Conservation (phyloP, 2,797 vertebrate genomes). For the Babyrousa celebensis region DNA sequence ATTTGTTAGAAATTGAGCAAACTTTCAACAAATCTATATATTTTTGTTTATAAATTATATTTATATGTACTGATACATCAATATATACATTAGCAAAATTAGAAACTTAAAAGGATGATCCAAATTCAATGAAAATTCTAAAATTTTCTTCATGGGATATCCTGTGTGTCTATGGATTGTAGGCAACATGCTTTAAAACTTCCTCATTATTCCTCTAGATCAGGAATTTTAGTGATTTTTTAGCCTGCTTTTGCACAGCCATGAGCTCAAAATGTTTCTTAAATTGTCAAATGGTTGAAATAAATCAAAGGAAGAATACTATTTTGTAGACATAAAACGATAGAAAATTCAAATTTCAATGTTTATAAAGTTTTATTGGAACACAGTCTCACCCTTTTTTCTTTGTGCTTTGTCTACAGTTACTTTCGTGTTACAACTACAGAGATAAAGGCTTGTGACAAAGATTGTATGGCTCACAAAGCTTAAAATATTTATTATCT, state of each 20-base stretch:
- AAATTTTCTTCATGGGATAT: not conserved
- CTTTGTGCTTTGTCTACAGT: not conserved
- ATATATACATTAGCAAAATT: not conserved
- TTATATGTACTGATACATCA: not conserved
- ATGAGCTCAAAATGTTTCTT: not conserved
- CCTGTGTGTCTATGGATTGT: not conserved
- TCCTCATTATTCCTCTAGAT: not conserved
- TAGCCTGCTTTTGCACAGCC: not conserved
- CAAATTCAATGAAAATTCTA: slow-evolving; percentile 29
- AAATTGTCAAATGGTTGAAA: not conserved
- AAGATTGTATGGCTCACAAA: not conserved
- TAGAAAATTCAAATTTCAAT: not conserved
- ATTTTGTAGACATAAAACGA: not conserved
- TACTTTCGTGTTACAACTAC: not conserved
- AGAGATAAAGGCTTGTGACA: not conserved
- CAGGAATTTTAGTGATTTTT: not conserved
- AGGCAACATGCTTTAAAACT: not conserved
- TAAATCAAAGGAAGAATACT: not conserved
- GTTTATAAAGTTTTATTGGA: not conserved
- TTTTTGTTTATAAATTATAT: slow-evolving; percentile 40
- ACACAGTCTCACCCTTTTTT: not conserved
- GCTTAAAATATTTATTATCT: not conserved
- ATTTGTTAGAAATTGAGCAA: not conserved
- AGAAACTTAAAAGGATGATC: not conserved
- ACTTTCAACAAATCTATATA: not conserved